phyloP scores from a whole-genome alignment of 2,888 invertebrate species.

The Zaprionus obscuricornis region DNA sequence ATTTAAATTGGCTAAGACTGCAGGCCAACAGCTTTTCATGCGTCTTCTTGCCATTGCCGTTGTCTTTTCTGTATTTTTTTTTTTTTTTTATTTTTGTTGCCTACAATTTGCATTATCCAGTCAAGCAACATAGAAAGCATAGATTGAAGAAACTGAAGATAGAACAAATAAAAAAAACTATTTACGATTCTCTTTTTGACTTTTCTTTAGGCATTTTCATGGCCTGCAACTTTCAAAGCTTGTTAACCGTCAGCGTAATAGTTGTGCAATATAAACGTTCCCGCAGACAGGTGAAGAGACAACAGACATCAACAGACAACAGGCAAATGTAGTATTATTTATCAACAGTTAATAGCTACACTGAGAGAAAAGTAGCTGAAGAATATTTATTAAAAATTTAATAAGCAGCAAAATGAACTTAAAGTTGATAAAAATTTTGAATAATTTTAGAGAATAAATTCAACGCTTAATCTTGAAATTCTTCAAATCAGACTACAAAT shows the following conservation, averaged over 20 bases:
- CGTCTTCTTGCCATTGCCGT: too few relatives aligned
- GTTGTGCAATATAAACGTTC: constrained; percentile 54
- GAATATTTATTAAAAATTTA: too few relatives aligned
- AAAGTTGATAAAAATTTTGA: too few relatives aligned
- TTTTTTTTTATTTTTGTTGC: too few relatives aligned
- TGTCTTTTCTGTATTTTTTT: too few relatives aligned
- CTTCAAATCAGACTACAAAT: too few relatives aligned
- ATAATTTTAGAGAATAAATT: too few relatives aligned
- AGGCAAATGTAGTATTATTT: constrained; percentile 7
- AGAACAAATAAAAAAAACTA: constrained; percentile 2
- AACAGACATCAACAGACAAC: constrained; percentile 19
- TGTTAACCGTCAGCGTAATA: constrained; percentile 53
- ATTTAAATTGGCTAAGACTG: constrained; percentile 49
- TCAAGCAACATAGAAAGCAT: constrained; percentile 16
- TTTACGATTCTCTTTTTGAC: constrained; percentile 46
- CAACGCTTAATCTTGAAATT: too few relatives aligned
- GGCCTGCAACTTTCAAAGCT: constrained; percentile 42
- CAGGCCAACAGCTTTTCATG: constrained; percentile 17
- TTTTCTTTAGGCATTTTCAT: constrained; percentile 57
- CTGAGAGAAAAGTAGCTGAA: constrained; percentile 15
- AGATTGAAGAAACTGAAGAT: neutral
- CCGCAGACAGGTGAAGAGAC: constrained; percentile 40
- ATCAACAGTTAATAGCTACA: too few relatives aligned
- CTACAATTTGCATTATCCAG: constrained; percentile 57
- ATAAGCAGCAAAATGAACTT: too few relatives aligned